Evolutionary conservation across 2,888 invertebrate genomes (phyloP).

Genomic region (Leptopilina drosophilae): DNA sequence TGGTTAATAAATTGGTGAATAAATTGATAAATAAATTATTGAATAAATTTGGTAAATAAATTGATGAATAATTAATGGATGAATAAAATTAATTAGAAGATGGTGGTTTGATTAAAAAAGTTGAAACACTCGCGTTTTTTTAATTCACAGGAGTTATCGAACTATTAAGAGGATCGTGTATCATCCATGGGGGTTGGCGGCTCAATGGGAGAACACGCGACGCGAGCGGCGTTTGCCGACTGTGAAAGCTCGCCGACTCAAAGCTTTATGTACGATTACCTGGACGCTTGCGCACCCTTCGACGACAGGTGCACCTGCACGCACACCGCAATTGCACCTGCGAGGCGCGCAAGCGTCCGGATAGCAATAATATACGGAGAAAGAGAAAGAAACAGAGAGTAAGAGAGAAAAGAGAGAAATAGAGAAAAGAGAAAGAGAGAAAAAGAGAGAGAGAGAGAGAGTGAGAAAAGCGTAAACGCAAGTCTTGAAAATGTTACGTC

Average conservation of each 20-base stretch:
- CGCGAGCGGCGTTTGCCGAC: constrained; percentile 56
- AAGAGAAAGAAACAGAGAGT: no score
- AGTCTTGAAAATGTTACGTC: constrained; percentile 50
- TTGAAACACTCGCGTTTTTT: constrained; percentile 16
- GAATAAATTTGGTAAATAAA: no score
- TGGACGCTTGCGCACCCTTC: constrained; percentile 56
- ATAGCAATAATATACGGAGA: constrained; percentile 39
- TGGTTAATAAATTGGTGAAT: no score
- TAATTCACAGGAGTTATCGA: constrained; percentile 36
- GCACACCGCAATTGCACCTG: constrained; percentile 53
- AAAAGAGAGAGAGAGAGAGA: no score
- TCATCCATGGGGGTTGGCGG: constrained; percentile 39
- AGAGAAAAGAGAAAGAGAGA: neutral
- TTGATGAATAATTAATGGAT: no score
- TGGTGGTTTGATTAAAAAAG: no score
- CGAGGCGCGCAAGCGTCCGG: constrained; percentile 54
- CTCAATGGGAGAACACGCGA: constrained; percentile 51
- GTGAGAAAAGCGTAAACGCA: constrained; percentile 38
- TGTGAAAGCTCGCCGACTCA: constrained; percentile 55
- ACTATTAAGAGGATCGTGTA: constrained; percentile 43
- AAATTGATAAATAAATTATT: no score
- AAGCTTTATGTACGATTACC: constrained; percentile 56
- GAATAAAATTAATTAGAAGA: no score
- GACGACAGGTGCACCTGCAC: constrained; percentile 54
- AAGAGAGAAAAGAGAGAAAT: no score